phyloP scores from a whole-genome alignment of 1,140 invertebrate genomes.

The Heliconius eleuchia region DNA sequence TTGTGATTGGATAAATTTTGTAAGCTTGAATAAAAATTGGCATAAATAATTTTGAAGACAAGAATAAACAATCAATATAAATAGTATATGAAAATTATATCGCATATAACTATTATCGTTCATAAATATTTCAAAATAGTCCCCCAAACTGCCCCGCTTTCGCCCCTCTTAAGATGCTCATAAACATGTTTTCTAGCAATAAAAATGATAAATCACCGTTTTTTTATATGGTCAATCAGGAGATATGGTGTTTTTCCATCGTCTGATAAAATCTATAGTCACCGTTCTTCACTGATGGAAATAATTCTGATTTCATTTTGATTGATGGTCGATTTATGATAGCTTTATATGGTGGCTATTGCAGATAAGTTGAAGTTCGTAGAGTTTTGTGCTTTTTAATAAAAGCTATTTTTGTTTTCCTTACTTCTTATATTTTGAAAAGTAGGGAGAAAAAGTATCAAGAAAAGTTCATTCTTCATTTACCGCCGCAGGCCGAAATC shows the following conservation, averaged over 20 bases:
- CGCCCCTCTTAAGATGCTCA: conserved; percentile 76
- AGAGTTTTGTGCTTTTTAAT: neutral
- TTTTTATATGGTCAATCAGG: conserved; percentile 79
- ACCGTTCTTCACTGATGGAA: conserved; percentile 47
- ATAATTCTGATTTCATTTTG: conserved; percentile 58
- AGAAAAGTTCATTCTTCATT: too few relatives aligned
- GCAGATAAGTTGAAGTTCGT: neutral
- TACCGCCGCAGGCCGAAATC: too few relatives aligned
- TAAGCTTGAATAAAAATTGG: too few relatives aligned
- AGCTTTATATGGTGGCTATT: neutral
- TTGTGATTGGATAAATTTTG: too few relatives aligned
- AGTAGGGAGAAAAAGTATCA: neutral
- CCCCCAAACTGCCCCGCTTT: conserved; percentile 35
- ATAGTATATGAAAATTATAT: neutral
- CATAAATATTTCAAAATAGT: neutral
- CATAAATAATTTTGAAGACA: too few relatives aligned
- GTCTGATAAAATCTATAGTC: conserved; percentile 67
- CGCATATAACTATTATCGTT: neutral
- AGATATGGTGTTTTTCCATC: conserved; percentile 70
- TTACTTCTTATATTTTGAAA: neutral
- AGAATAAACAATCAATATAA: neutral
- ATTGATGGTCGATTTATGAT: conserved; percentile 54
- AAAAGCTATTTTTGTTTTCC: neutral
- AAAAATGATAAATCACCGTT: conserved; percentile 80
- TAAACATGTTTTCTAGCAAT: conserved; percentile 80